These are phyloP conservation scores for Archaeoteleia sp. DNA, from an alignment of 2,888 invertebrate species.

Conservation along the genomic window DNA sequence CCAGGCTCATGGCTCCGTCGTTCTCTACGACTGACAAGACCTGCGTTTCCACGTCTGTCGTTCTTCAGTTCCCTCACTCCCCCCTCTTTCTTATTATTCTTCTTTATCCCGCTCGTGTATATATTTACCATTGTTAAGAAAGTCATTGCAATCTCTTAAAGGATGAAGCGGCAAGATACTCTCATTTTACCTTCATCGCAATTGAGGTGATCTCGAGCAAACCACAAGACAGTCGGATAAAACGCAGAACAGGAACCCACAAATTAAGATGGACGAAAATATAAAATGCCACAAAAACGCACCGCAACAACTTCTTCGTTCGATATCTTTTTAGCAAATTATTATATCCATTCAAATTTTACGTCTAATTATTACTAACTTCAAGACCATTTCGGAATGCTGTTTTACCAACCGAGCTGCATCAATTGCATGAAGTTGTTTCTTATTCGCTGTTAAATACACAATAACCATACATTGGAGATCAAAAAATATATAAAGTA, in stretches of 20 bases:
- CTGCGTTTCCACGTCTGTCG: slow-evolving; percentile 47
- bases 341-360: too few relatives aligned
- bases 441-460: too few relatives aligned
- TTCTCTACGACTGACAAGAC: slow-evolving; percentile 46
- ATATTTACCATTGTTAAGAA: slow-evolving; percentile 49
- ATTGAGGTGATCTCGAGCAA: slow-evolving; percentile 26
- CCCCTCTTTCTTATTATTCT: slow-evolving; percentile 39
- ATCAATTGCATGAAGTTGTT: too few relatives aligned
- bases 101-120: slow-evolving; percentile 27
- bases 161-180: slow-evolving; percentile 21
- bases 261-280: background rate
- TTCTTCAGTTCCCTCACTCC: slow-evolving; percentile 34
- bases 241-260: background rate
- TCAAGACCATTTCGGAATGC: too few relatives aligned
- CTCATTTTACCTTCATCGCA: slow-evolving; percentile 35
- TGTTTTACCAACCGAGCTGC: too few relatives aligned
- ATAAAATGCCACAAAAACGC: slow-evolving; percentile 10
- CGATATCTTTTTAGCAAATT: too few relatives aligned
- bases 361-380: too few relatives aligned
- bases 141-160: slow-evolving; percentile 45
- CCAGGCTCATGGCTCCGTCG: too few relatives aligned
- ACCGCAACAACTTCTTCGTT: slow-evolving; percentile 1
- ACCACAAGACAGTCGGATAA: background rate
- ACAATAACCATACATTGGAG: too few relatives aligned
- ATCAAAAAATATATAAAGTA: too few relatives aligned